Base-by-base conservation (phyloP, 2,797 vertebrate species). In the Anguilla megastoma region DNA sequence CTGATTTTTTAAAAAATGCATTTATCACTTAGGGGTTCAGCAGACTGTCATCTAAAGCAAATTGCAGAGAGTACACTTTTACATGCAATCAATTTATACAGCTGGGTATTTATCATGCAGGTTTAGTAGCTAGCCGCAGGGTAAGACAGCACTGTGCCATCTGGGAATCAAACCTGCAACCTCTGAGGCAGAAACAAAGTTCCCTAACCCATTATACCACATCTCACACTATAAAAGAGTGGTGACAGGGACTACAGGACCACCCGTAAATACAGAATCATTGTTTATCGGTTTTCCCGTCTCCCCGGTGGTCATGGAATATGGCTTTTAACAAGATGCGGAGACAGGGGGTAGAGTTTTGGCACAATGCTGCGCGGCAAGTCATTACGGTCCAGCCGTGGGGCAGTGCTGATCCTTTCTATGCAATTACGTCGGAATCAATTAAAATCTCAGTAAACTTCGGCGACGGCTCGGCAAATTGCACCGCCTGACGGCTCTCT, bases 401-500 rank as follows among this genome's bases (percentile, higher is more conserved):
- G 79, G 36, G 79, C 79, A 24, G 21, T n/a, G 41, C 79, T n/a
- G 79, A 48, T 24, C 79, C 18, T 2, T 82, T n/a, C 79, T 2
- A 50, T 45, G 5, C 45, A 82, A 82, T 50, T 50, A 82, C 41
- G 24, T 48, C 79, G 16, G 45, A 48, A 50, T 82, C 79, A 82
- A 82, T 82, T 82, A 82, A 82, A 82, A 50, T 21, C 79, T 8
- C 10, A 18, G 16, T 82, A 48, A 82, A 82, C 79, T 48, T 14
- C 21, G 8, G 36, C 9, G 16, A 76, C 30, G 74, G 79, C 21
- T 50, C 5, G 18, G 41, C 24, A 48, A 48, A 50, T 48, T 45
- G 18, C 16, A 9, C 14, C 30, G 30, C 16, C 14, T 33, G 4
- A 79, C 18, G 36, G 33, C 24, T 48, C n/a, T 24, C 41, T 21